Conservation (phyloP, 1,140 invertebrate species). For the Diabrotica undecimpunctata region DNA sequence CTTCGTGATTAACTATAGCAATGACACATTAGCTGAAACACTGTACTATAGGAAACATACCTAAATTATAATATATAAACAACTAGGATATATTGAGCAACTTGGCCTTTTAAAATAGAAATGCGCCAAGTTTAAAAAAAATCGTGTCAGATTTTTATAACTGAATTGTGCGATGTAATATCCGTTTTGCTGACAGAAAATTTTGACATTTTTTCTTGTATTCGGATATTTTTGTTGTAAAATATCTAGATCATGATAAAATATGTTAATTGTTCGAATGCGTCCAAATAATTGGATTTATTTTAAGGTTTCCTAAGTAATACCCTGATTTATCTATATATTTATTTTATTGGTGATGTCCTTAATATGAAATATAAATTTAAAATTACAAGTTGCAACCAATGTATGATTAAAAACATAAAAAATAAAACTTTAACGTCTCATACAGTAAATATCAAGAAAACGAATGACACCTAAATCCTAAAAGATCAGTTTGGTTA, state of each 20-base stretch:
- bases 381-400: too few relatives aligned
- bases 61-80: conserved; percentile 14
- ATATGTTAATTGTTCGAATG: conserved; percentile 11
- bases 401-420: too few relatives aligned
- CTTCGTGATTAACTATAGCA: too few relatives aligned
- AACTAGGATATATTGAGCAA: conserved; percentile 24
- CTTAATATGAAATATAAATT: too few relatives aligned
- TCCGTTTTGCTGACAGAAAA: conserved; percentile 12
- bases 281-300: too few relatives aligned
- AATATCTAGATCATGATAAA: conserved; percentile 8
- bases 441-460: too few relatives aligned
- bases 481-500: too few relatives aligned
- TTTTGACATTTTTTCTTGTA: conserved; percentile 15
- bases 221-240: conserved; percentile 16
- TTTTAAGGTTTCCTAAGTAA: too few relatives aligned
- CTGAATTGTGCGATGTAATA: conserved; percentile 20
- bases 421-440: too few relatives aligned
- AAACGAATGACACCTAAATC: too few relatives aligned
- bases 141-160: conserved; percentile 11
- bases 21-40: neutral
- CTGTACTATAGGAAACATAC: neutral
- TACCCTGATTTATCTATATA: too few relatives aligned
- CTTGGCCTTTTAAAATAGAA: conserved; percentile 16
- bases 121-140: conserved; percentile 15
- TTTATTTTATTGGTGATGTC: too few relatives aligned